These are phyloP conservation scores for Oryctolagus cuniculus DNA, from an alignment of 2,113 vertebrate genomes.

Conservation along the genomic window DNA sequence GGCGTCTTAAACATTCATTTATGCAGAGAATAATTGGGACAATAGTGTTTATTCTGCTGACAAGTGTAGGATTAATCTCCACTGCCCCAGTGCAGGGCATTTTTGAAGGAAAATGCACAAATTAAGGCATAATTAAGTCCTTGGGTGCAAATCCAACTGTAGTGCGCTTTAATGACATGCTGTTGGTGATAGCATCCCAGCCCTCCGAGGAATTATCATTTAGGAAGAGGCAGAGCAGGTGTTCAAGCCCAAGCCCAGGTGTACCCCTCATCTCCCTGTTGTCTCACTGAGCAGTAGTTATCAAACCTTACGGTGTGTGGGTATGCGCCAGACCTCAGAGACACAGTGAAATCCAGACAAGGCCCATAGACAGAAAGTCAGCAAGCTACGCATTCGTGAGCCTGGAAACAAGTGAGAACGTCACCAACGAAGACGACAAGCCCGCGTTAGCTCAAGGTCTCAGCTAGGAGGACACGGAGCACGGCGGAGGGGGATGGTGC, in stretches of 20 bases:
- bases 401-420: neutral
- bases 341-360: neutral
- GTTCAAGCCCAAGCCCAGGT: neutral
- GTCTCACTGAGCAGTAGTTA: neutral
- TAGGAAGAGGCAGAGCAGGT: neutral
- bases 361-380: neutral
- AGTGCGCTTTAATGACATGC: neutral
- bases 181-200: no score
- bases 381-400: neutral
- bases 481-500: accelerated
- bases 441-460: neutral
- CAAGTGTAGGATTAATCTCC: neutral
- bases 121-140: neutral
- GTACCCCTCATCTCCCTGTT: neutral
- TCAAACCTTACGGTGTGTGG: neutral
- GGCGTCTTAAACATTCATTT: neutral
- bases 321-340: neutral
- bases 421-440: neutral
- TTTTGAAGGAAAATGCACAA: neutral
- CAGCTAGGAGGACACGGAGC: no score
- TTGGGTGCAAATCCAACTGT: neutral
- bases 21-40: neutral
- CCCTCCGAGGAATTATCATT: neutral
- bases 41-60: neutral
- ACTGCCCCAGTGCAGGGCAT: neutral